phyloP scores from a whole-genome alignment of 2,797 vertebrate species.

The Babyrousa celebensis region DNA sequence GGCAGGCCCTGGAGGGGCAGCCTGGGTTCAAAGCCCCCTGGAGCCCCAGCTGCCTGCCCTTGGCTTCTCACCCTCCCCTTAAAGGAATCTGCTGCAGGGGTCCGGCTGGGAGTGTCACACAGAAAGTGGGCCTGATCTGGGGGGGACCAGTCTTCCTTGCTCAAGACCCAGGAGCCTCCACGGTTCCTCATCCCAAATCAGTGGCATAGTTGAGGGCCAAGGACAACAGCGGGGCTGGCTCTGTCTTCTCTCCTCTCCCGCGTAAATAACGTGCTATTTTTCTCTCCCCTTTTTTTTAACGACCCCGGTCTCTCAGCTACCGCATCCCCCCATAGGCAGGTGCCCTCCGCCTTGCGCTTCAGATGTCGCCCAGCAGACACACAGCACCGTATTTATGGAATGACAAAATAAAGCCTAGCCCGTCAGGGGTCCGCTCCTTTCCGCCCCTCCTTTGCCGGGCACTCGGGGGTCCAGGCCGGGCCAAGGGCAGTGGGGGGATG shows the following conservation, averaged over 20 bases:
- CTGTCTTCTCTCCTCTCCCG: neutral
- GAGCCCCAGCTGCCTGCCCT: neutral
- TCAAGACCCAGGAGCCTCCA: neutral
- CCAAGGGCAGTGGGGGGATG: accelerated
- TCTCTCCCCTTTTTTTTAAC: neutral
- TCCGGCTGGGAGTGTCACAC: accelerated
- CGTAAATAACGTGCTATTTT: constrained; percentile 78
- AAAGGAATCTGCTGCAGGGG: neutral
- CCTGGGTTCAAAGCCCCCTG: no score
- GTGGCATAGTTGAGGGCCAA: neutral
- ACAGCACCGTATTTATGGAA: constrained; percentile 94
- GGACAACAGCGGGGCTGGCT: neutral
- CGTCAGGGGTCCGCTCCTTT: neutral
- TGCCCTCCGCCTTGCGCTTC: constrained; percentile 93
- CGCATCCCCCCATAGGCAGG: constrained; percentile 88
- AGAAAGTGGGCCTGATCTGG: neutral
- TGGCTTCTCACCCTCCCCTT: neutral
- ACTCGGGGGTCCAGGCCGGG: no score
- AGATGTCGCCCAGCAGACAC: constrained; percentile 91
- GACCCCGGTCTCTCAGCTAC: constrained; percentile 64
- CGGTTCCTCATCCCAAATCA: neutral
- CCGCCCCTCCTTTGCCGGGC: neutral
- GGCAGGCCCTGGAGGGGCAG: neutral
- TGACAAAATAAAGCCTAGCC: constrained; percentile 92
- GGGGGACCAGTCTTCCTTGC: neutral